Base-by-base conservation (phyloP, 2,113 vertebrate genomes). In the Oriolus oriolus region DNA sequence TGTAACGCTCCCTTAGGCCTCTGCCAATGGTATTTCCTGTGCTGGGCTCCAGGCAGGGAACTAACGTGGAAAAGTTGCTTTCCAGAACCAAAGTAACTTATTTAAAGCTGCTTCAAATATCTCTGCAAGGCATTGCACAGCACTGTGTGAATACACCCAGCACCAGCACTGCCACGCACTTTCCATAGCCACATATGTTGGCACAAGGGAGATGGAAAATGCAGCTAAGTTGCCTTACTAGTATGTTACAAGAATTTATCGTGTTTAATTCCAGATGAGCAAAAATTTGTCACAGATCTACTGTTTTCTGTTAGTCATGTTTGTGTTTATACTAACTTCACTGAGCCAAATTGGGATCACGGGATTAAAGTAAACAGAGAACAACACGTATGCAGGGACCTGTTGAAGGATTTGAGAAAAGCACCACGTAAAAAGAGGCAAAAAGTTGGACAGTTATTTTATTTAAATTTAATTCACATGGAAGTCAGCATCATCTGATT, bases 1-100 rank as follows among this genome's bases (percentile, higher is more conserved):
- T 33, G 16, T 22, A 16, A 20, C 4, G 1, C n/a, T 71, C 2
- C 1, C 41, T 5, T 0, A 16, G 54, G 28, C 6, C 39, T 71
- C 65, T 71, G 53, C 82, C 2, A 3, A 52, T 49, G 66, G 8
- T 33, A 4, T 54, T 63, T 35, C 45, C 53, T n/a, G 30, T 1
- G 1, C 49, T 69, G 66, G 54, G 59, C 49, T 94, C 50, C 15
- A 8, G 1, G 1, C 23, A 5, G 3, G 31, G 37, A 90, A 13
- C 12, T 47, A 37, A 63, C 0, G 0, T 31, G 71, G 35, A 50
- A 44, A 50, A 42, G n/a, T 2, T 54, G 22, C 30, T 95, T 73
- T 61, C 54, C 83, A 74, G 64, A 93, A 61, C 9, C 21, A 33
- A 66, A 82, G 19, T 2, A 77, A 53, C 68, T 61, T 53, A 53